Evolutionary conservation across 2,888 invertebrate genomes (phyloP).

Genomic region (Dioctria linearis): DNA sequence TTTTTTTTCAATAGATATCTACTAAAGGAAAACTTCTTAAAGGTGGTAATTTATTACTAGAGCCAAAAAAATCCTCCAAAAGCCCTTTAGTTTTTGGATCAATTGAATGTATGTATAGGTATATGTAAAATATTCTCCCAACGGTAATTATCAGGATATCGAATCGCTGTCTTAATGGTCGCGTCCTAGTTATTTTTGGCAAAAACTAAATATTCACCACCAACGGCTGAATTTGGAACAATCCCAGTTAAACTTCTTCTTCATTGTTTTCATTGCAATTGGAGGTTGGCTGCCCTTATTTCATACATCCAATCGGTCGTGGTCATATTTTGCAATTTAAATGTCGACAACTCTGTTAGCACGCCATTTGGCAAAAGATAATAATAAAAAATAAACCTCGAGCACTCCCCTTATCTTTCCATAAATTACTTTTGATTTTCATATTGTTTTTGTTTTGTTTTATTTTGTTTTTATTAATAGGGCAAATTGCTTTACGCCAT

Average conservation of each 20-base stretch:
- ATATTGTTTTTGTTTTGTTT: background rate
- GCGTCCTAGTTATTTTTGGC: slow-evolving; percentile 29
- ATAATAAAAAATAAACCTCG: background rate
- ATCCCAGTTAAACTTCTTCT: background rate
- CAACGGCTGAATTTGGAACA: background rate
- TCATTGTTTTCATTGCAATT: background rate
- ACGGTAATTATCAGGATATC: background rate
- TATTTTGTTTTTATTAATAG: slow-evolving; percentile 5
- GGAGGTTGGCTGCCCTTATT: background rate
- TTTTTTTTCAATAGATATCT: no score
- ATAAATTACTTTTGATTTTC: slow-evolving; percentile 12
- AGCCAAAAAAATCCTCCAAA: no score
- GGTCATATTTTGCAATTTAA: slow-evolving; percentile 8
- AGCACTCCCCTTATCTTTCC: slow-evolving; percentile 4
- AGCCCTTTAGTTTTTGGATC: no score
- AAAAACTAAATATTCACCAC: background rate
- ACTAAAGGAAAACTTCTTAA: no score
- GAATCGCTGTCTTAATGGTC: slow-evolving; percentile 1
- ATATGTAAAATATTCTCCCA: no score
- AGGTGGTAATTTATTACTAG: no score
- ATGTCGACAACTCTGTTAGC: slow-evolving; percentile 7
- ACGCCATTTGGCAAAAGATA: slow-evolving; percentile 32
- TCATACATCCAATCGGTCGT: slow-evolving; percentile 7
- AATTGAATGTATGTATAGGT: no score
- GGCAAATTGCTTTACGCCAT: background rate